These are phyloP conservation scores for Ophraella communa DNA, from an alignment of 2,888 invertebrate genomes.

Conservation along the genomic window DNA sequence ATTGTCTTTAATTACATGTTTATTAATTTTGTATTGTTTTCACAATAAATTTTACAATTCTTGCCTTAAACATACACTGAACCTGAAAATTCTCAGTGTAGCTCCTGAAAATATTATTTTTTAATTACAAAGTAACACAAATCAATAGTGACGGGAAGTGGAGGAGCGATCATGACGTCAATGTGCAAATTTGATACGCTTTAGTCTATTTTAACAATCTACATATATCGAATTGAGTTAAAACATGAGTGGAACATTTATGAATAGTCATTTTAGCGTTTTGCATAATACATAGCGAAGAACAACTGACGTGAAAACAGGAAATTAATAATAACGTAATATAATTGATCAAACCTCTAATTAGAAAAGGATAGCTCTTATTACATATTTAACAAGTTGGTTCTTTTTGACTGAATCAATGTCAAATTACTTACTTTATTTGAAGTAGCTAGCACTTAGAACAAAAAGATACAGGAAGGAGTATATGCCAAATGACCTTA, in stretches of 20 bases:
- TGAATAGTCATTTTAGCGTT: not conserved
- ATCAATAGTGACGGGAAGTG: not conserved
- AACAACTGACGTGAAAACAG: not conserved
- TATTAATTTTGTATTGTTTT: not conserved
- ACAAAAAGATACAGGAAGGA: too few relatives aligned
- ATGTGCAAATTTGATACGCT: not conserved
- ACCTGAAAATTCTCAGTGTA: not conserved
- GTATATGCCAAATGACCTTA: too few relatives aligned
- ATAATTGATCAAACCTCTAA: not conserved
- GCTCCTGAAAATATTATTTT: not conserved
- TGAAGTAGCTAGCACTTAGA: too few relatives aligned
- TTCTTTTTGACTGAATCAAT: too few relatives aligned
- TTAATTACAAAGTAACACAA: not conserved
- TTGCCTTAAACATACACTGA: too few relatives aligned
- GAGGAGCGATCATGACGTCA: not conserved
- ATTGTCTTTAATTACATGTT: too few relatives aligned
- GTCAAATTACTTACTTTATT: too few relatives aligned
- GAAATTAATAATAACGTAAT: not conserved
- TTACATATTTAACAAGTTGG: too few relatives aligned
- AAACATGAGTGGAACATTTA: not conserved
- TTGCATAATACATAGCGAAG: not conserved
- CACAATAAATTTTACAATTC: too few relatives aligned
- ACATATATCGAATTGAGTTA: not conserved
- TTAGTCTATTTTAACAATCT: not conserved
- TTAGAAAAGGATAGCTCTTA: too few relatives aligned